Base-by-base conservation (phyloP, 2,888 invertebrate genomes). In the Micropterix aruncella region DNA sequence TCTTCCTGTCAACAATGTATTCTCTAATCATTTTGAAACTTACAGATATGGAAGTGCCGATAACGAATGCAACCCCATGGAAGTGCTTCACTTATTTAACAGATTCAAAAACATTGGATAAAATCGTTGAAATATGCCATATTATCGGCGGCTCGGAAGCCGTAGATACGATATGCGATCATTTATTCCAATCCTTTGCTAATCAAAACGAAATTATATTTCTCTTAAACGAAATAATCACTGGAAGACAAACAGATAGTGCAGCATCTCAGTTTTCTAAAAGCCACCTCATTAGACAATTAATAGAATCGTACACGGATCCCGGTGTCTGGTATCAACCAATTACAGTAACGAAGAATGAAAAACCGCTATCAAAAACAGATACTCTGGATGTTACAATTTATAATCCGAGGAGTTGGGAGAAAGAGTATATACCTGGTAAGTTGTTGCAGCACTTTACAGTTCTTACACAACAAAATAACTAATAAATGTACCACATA, bases 81-180 rank as follows among this genome's bases (percentile, higher is more conserved):
- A 75, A 77, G 46, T 63, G 65, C 41, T 79, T 80, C 47, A 74
- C 72, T 44, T 74, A 80, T 60, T 64, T 84, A 42, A 69, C 67
- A 47, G 65, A 71, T 9, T 53, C 59, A 17, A 55, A 55, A 2
- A 64, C 74, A 40, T 56, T 68, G 46, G 48, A 53, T 1, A 70
- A 75, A 40, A 58, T 86, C n/a, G 63, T 67, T 40, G 62, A 62
- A 15, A 63, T 79, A 37, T 79, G 78, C 52, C 55, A 54, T 40
- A 56, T 73, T 48, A 58, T 87, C 19, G 79, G 77, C 9, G 59
- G 61, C 41, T 66, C 73, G 2, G 71, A 74, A 41, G 69, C 74
- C 43, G 60, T 69, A 0, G 68, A 71, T 50, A 61, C 81, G 18
- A 55, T 85, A 37, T 66, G 76, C 9, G 80, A 85, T 57, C 66